Evolutionary conservation across 2,113 vertebrate species (phyloP), one percentile per base, ranked within the genome.

Genomic region (Athene cunicularia): DNA sequence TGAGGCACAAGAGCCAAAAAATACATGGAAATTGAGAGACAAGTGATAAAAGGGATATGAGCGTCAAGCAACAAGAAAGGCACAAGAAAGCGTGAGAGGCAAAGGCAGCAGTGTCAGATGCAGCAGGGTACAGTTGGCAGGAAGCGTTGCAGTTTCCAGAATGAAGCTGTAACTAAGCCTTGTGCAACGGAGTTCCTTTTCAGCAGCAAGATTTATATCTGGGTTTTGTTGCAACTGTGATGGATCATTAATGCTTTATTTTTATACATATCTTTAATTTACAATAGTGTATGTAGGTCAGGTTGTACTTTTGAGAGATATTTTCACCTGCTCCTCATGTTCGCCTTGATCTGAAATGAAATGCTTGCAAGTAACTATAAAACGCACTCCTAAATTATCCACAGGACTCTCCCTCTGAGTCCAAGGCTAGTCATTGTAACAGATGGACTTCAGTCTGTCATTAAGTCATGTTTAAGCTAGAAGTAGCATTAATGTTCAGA

Each of bases 361-460:
- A 87, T 8, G 72, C 64, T 94, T 58, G 63, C 75, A 82, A 87
- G 87, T 19, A 60, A 30, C 92, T 93, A 82, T 95, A 80, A 96
- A 97, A 95, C 24, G 64, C 74, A 39, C 62, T 88, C 92, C 87
- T 87, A 85, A 95, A 94, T 96, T 96, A 96, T 50, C 93, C 90
- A 2, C 81, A 73, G 81, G 93, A 62, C 90, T 97, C 95, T 95
- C 87, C 93, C 89, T 87, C 77, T 82, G 95, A 93, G 90, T 95
- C 73, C 90, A 85, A 68, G 74, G 77, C 89, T 90, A 93, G 91
- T 94, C 91, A 95, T 80, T 72, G 89, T 52, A 85, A 81, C 93
- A 97, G 95, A 96, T 90, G 96, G 96, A 60, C 90, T 47, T 89
- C 84, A 85, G 92, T 43, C 95, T 97, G 97, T 96, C 90, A 95